Evolutionary conservation across 2,797 vertebrate genomes (phyloP), one percentile per base, ranked within the genome.

Genomic region (Amblyopsis hoosieri): DNA sequence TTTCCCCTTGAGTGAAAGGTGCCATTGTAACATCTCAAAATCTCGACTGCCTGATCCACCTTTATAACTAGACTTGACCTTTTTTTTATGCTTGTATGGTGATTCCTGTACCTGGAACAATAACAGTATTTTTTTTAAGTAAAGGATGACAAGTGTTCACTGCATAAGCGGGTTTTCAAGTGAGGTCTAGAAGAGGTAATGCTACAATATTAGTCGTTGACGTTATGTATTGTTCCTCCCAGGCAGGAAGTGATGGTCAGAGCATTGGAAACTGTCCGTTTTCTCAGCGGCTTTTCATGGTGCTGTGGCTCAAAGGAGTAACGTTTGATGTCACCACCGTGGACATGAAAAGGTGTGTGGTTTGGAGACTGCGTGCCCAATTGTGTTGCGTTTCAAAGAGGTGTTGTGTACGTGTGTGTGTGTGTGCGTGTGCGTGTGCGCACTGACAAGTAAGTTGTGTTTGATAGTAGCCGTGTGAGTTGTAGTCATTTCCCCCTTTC

Each of bases 211-310:
- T 2, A 52, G 15, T 23, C 10, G 9, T 15, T 52, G 50, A 17
- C 54, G 10, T 31, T 17, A 3, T 10, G 37, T 3, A 3, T 60
- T 37, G 37, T 31, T 7, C 31, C 51, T 3, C 54, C 13, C 80
- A 97, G 96, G 95, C 95, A 2, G 96, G 95, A 56, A 95, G 92
- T 11, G 95, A 97, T 87, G 96, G 96, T 12, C 94, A 95, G 87
- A 95, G 94, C 84, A 96, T 97, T 55, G 96, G 96, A 11, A 97
- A 97, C 90, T 97, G 96, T 78, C 96, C 95, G 1, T 97, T 97
- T 85, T 97, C 95, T 60, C 96, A 97, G 90, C 91, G 95, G 29
- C 94, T 96, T 62, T 97, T 97, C 86, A 97, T 97, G 96, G 94
- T 97, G 55, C 90, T 97, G 71, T 97, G 95, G 95, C 90, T 97